A percentile compares a stretch with the other conserved stretches of the same genome.
Evolutionary conservation across 2,113 vertebrate genomes (phyloP).

Genomic region (Ammospiza nelsoni): DNA sequence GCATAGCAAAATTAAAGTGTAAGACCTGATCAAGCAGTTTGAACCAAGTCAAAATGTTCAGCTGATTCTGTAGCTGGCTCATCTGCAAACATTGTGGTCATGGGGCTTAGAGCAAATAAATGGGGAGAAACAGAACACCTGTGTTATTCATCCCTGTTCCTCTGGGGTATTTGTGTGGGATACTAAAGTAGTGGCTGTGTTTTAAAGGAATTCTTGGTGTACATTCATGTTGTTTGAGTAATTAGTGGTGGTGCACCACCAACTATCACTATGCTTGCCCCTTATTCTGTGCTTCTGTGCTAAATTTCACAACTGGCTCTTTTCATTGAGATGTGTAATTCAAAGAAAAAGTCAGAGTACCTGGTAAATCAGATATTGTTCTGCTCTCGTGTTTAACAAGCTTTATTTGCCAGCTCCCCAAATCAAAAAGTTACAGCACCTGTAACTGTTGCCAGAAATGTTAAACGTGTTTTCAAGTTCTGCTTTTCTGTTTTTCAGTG

Average conservation of each 20-base stretch:
- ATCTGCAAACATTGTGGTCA: background rate
- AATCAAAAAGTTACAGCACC: background rate
- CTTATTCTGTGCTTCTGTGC: background rate
- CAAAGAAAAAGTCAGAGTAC: rapidly evolving
- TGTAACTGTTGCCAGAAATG: background rate
- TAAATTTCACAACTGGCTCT: background rate
- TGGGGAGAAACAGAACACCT: rapidly evolving
- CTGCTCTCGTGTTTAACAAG: background rate
- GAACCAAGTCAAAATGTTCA: background rate
- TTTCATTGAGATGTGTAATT: background rate
- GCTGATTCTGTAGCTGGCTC: background rate
- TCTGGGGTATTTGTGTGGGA: background rate
- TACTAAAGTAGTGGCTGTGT: background rate
- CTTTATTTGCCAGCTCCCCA: background rate
- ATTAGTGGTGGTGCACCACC: background rate
- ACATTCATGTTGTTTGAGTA: background rate
- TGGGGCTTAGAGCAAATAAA: background rate
- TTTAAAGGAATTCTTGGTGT: background rate
- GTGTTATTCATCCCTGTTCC: background rate
- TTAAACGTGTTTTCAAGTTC: background rate
- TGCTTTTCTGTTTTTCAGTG: background rate
- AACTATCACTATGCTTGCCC: background rate
- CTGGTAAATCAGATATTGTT: background rate
- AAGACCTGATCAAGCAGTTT: background rate
- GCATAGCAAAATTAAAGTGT: background rate